Percentiles rank a stretch among this genome's conserved stretches.
Evolutionary conservation across 2,113 vertebrate genomes (phyloP).

Genomic region (Paramormyrops kingsleyae): DNA sequence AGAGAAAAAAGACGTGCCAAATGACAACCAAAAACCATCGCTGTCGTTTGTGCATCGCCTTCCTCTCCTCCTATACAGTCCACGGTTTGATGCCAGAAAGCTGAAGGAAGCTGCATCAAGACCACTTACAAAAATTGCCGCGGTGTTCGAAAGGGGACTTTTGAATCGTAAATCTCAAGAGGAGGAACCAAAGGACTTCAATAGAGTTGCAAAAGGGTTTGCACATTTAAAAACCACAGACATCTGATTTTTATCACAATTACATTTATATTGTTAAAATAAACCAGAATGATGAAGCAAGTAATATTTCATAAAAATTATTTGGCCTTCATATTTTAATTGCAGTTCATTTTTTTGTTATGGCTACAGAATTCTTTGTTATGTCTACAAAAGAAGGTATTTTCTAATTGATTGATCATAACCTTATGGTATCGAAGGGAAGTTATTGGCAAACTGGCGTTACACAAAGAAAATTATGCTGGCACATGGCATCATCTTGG

Average conservation of each 20-base stretch:
- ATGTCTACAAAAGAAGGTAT: neutral
- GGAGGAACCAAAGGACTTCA: conserved; percentile 77
- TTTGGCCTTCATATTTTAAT: neutral
- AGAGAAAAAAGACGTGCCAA: conserved; percentile 35
- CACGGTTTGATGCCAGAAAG: conserved; percentile 82
- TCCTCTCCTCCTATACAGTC: conserved; percentile 78
- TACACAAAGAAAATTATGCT: neutral
- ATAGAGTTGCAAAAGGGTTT: conserved; percentile 80
- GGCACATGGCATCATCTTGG: neutral
- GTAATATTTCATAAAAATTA: neutral
- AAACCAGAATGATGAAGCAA: neutral
- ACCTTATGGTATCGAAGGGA: neutral
- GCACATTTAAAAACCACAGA: conserved; percentile 35
- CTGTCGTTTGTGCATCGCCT: conserved; percentile 61
- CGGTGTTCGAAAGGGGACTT: conserved; percentile 62
- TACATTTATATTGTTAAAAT: neutral
- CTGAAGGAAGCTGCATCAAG: conserved; percentile 75
- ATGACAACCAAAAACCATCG: conserved; percentile 42
- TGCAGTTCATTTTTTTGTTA: neutral
- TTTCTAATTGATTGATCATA: neutral
- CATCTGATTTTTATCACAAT: conserved; percentile 3
- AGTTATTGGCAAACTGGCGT: neutral
- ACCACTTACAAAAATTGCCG: conserved; percentile 61
- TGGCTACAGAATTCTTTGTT: neutral
- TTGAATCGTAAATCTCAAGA: conserved; percentile 64